Base-by-base conservation (phyloP, 2,888 invertebrate species). In the Cremastobaeus sp. region DNA sequence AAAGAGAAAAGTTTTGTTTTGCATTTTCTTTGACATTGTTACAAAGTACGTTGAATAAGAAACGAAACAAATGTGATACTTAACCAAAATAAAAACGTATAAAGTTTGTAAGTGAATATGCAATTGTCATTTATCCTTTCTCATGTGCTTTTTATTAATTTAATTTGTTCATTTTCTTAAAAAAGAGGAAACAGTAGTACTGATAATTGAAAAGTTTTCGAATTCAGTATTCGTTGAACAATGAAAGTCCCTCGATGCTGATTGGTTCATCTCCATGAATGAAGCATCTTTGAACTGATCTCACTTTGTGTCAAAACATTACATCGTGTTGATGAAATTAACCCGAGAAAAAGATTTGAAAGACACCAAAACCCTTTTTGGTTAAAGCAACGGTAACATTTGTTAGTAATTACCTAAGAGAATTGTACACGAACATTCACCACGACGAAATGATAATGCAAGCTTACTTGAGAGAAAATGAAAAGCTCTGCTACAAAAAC, bases 341-440 rank as follows among this genome's bases (percentile, higher is more conserved):
- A 11, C 35, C 21, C 21, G 50, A 50, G 50, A 50, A 50, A 50
- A 50, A 50, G 50, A 50, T 50, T 34, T 12, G 14, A 11, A 32
- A 30, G n/a, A n/a, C n/a, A n/a, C n/a, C n/a, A n/a, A n/a, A n/a
- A n/a, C n/a, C n/a, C n/a, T n/a, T n/a, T n/a, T n/a, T n/a, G n/a
- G n/a, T n/a, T n/a, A n/a, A n/a, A n/a, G n/a, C n/a, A n/a, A n/a
- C n/a, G n/a, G n/a, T n/a, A n/a, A n/a, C n/a, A n/a, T n/a, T n/a
- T n/a, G n/a, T n/a, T n/a, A n/a, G n/a, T n/a, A n/a, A n/a, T n/a
- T n/a, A n/a, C n/a, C n/a, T n/a, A n/a, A n/a, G n/a, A n/a, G n/a
- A n/a, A n/a, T n/a, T n/a, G n/a, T n/a, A n/a, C n/a, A n/a, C n/a
- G n/a, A n/a, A n/a, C n/a, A n/a, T n/a, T n/a, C n/a, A n/a, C n/a